Base-by-base conservation (phyloP, 2,797 vertebrate genomes). In the Scolopax rusticola region DNA sequence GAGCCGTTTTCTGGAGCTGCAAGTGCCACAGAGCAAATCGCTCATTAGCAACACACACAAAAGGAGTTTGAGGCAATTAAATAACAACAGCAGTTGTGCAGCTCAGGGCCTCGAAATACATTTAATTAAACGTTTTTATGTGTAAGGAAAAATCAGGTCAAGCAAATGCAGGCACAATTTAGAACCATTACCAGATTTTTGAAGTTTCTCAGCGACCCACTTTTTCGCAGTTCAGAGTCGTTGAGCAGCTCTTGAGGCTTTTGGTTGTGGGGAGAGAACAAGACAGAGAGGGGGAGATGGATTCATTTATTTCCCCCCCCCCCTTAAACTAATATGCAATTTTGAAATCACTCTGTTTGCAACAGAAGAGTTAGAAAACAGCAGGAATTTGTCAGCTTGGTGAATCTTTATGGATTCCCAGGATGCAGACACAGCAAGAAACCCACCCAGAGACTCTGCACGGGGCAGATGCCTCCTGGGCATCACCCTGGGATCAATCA, bases 1-100 rank as follows among this genome's bases (percentile, higher is more conserved):
- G 92, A 88, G 89, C 74, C 56, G 30, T 94, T 93, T 97, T 93
- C 92, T 57, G 47, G 84, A 84, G 78, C 84, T 90, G 87, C 94
- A 33, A 50, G 87, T 69, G 90, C 96, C 94, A 88, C 95, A 33
- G 77, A 97, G 96, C 93, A 96, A 97, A 97, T 76, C 78, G 77
- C 87, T 97, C 94, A 41, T 96, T 94, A 97, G 65, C 95, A 86
- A 70, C 91, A n/a, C 9, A n/a, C 81, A 73, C 43, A 40, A 76
- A 94, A 93, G 85, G 43, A 56, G 60, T 87, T 80, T 38, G 86
- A 95, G 73, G 73, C 90, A 77, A 95, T 97, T 94, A 96, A 97
- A 95, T 69, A 92, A 90, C 87, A 95, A 71, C 87, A 83, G 91
- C 97, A 92, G 97, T 94, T 93, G 92, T 94, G 92, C 73, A 92